phyloP scores from a whole-genome alignment of 2,888 invertebrate species.

The Plebejus melissa region DNA sequence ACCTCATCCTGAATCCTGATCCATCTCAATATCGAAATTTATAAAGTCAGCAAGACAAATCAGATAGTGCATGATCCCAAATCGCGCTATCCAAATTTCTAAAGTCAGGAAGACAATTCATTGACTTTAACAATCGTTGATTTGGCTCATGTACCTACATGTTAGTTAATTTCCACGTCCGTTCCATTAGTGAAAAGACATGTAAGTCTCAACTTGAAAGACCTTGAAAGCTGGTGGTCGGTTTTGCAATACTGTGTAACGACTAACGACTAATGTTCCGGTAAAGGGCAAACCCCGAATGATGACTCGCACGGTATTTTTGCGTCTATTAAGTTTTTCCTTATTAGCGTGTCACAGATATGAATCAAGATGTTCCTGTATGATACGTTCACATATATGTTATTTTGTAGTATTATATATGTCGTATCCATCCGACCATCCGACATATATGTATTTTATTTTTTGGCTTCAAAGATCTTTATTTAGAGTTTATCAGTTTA shows the following conservation, averaged over 20 bases:
- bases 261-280: background rate
- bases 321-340: background rate
- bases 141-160: background rate
- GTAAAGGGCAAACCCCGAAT: slow-evolving; percentile 8
- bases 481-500: background rate
- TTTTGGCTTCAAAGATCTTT: too few relatives aligned
- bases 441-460: too few relatives aligned
- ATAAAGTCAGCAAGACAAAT: too few relatives aligned
- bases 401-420: background rate
- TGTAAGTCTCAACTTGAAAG: background rate
- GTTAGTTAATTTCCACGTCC: background rate
- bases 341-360: background rate
- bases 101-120: too few relatives aligned
- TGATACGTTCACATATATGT: background rate
- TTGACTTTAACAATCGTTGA: too few relatives aligned
- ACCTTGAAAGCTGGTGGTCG: background rate
- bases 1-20: too few relatives aligned
- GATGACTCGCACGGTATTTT: background rate
- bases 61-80: background rate
- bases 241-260: background rate
- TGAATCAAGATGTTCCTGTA: background rate
- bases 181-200: background rate
- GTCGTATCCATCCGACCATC: too few relatives aligned
- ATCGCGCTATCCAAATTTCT: too few relatives aligned
- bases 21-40: too few relatives aligned